These are phyloP conservation scores for Bubo bubo DNA, from an alignment of 2,113 vertebrate genomes.

Conservation along the genomic window DNA sequence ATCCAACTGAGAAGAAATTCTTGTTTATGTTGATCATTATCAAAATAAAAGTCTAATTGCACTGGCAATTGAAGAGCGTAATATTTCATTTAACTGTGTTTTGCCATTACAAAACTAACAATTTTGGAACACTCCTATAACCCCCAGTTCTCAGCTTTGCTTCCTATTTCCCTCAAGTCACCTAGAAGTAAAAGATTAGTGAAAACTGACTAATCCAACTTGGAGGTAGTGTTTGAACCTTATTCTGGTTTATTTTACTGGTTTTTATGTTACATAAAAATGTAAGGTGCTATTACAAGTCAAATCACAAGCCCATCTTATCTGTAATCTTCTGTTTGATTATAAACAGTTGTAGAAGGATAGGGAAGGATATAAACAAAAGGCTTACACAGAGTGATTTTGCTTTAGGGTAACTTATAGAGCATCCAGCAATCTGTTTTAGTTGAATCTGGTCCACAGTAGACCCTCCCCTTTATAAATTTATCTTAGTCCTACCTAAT, in stretches of 20 bases:
- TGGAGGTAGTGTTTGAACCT: not conserved
- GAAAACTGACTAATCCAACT: not conserved
- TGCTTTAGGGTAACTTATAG: not conserved
- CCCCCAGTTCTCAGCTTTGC: not conserved
- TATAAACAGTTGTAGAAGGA: not conserved
- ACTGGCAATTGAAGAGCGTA: not conserved
- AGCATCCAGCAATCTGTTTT: not conserved
- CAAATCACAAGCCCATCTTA: not conserved
- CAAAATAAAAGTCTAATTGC: not conserved
- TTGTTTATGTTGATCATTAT: not conserved
- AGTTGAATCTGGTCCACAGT: not conserved
- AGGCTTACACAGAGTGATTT: not conserved
- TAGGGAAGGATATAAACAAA: constrained; percentile 1
- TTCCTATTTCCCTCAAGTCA: not conserved
- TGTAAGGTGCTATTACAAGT: constrained; percentile 21
- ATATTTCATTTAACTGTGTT: not conserved
- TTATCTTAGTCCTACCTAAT: not conserved
- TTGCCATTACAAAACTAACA: not conserved
- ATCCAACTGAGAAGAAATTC: not conserved
- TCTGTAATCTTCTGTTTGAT: constrained; percentile 34
- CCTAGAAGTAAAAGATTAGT: not conserved
- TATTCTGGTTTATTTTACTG: not conserved
- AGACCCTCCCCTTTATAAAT: not conserved
- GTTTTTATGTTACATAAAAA: not conserved
- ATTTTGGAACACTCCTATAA: not conserved